Evolutionary conservation across 2,797 vertebrate species (phyloP).

Genomic region (Argya squamiceps): DNA sequence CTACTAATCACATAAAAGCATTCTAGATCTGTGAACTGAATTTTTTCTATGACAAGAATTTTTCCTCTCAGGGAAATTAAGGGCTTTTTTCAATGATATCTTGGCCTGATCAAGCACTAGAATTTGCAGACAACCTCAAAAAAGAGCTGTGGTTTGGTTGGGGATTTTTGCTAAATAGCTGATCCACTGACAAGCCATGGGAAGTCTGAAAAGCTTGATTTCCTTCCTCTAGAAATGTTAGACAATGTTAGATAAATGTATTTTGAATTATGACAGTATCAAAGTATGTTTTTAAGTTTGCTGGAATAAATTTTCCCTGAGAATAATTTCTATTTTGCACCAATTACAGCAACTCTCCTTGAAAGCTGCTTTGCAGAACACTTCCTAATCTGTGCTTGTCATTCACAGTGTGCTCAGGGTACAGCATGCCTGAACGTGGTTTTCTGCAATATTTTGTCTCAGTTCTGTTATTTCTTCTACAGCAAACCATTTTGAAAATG

Average conservation of each 20-base stretch:
- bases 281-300: background rate
- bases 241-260: background rate
- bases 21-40: background rate
- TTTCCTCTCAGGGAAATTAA: background rate
- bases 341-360: background rate
- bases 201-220: background rate
- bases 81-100: background rate
- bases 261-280: background rate
- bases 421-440: background rate
- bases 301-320: background rate
- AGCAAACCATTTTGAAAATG: background rate
- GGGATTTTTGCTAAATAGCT: background rate
- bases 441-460: background rate
- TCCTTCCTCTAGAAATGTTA: background rate
- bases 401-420: background rate
- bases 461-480: background rate
- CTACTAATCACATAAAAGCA: background rate
- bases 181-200: background rate
- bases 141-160: background rate
- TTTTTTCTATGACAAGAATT: background rate
- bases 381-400: background rate
- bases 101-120: background rate
- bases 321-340: background rate
- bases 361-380: background rate
- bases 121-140: background rate